Conservation (phyloP, 2,797 vertebrate genomes). For the Sylvia borin region DNA sequence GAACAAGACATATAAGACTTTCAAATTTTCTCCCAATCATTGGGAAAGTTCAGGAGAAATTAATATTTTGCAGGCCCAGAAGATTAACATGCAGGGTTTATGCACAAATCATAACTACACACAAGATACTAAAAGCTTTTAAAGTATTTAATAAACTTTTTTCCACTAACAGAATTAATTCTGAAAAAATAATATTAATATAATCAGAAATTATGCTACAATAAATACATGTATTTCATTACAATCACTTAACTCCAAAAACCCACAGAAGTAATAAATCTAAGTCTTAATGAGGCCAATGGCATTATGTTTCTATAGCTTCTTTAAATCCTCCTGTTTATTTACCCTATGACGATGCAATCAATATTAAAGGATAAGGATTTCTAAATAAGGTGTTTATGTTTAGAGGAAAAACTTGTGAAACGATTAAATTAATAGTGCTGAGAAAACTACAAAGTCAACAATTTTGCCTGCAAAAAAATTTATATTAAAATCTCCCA, state of each 20-base stretch:
- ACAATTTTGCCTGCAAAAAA: background rate
- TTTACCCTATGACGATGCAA: background rate
- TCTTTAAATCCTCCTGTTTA: background rate
- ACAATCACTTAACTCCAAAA: background rate
- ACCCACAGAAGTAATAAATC: accelerated
- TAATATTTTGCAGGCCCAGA: background rate
- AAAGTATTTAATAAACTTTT: background rate
- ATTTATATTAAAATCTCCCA: background rate
- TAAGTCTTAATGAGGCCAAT: background rate
- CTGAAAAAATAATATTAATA: background rate
- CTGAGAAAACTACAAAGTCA: background rate
- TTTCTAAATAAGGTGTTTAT: background rate
- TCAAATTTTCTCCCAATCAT: background rate
- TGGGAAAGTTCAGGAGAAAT: background rate
- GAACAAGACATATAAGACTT: background rate
- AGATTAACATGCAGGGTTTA: background rate
- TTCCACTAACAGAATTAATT: background rate
- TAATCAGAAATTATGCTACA: background rate
- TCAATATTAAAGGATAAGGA: background rate
- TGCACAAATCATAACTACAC: background rate
- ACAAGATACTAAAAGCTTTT: background rate
- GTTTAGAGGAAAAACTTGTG: background rate
- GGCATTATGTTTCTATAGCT: background rate
- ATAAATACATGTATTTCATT: background rate
- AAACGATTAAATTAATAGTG: background rate